Evolutionary conservation across 1,140 invertebrate genomes (phyloP).

Genomic region (Gryon sp.): DNA sequence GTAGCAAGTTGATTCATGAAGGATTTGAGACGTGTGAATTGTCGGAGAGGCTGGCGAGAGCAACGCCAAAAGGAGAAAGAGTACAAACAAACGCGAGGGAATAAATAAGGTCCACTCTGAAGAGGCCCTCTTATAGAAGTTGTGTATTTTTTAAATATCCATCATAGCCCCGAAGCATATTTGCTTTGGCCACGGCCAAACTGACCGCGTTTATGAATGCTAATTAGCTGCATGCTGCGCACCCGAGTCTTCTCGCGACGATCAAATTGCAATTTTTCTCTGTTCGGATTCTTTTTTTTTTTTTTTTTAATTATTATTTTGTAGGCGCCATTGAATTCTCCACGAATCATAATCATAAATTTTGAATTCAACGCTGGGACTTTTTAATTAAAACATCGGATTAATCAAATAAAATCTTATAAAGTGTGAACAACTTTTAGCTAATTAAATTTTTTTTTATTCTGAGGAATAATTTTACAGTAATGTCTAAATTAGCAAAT

Average conservation of each 20-base stretch:
- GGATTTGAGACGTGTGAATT: slow-evolving; percentile 64
- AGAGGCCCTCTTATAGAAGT: slow-evolving; percentile 55
- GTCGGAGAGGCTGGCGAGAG: slow-evolving; percentile 54
- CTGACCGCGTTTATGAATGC: slow-evolving; percentile 71
- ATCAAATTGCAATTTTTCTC: slow-evolving; percentile 42
- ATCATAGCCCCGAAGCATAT: slow-evolving; percentile 64
- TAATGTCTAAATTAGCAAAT: too few species aligned
- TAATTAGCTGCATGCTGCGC: slow-evolving; percentile 69
- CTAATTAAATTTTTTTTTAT: too few species aligned
- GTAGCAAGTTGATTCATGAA: slow-evolving; percentile 56
- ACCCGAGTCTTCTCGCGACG: slow-evolving; percentile 34
- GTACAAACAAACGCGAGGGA: slow-evolving; percentile 41
- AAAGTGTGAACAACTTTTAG: too few species aligned
- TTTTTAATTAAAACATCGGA: too few species aligned
- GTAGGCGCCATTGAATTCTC: slow-evolving; percentile 7
- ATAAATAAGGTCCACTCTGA: slow-evolving; percentile 65
- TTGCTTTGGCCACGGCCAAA: slow-evolving; percentile 67
- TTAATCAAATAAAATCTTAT: too few species aligned
- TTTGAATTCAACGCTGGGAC: too few species aligned
- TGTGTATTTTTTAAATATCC: slow-evolving; percentile 68
- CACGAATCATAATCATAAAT: too few species aligned
- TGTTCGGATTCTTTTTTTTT: slow-evolving; percentile 6
- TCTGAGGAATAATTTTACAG: too few species aligned
- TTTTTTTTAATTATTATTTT: slow-evolving; percentile 45
- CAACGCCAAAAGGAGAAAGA: slow-evolving; percentile 32